Base-by-base conservation (phyloP, 2,113 vertebrate genomes). In the Lasiurus cinereus region DNA sequence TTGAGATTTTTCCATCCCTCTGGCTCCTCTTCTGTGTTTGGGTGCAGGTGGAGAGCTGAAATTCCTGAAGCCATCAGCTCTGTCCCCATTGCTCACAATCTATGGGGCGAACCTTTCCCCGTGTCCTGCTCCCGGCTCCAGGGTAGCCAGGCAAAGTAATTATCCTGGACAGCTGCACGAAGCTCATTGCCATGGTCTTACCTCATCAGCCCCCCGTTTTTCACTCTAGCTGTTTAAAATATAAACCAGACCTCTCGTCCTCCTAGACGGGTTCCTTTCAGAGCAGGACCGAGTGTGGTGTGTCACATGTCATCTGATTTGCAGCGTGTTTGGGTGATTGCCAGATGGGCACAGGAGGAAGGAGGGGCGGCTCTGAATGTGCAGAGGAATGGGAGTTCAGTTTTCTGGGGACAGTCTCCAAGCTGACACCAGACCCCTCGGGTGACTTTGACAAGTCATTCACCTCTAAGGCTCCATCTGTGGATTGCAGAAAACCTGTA, bases 221-320 rank as follows among this genome's bases (percentile, higher is more conserved):
- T 94, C 72, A 94, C 39, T 73, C 18, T 84, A 94, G 69, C 66
- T 93, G 84, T 76, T 59, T 88, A 95, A 96, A 97, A 94, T 89
- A 96, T 86, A 96, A 91, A 92, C 95, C 97, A 97, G 94, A 96
- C 13, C 27, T 69, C 91, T 74, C 8, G 43, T 96, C 91, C 94
- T 52, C 56, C 33, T 33, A 66, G 78, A 85, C 31, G 4, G 88
- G 24, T 78, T 96, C 74, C 79, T 87, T 73, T 89, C 29, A 50
- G 92, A 94, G 94, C 0, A 18, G 83, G 70, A 88, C 12, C 0
- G 88, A 92, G 90, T 70, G 54, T 14, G 22, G 22, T 24, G 80
- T 94, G 96, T 96, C 96, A 77, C 62, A 84, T 96, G 96, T 97
- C 96, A 88, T 94, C 93, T 95, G 95, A 97, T 96, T 97, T 93